phyloP scores from a whole-genome alignment of 2,797 vertebrate species.

The Lateolabrax maculatus region DNA sequence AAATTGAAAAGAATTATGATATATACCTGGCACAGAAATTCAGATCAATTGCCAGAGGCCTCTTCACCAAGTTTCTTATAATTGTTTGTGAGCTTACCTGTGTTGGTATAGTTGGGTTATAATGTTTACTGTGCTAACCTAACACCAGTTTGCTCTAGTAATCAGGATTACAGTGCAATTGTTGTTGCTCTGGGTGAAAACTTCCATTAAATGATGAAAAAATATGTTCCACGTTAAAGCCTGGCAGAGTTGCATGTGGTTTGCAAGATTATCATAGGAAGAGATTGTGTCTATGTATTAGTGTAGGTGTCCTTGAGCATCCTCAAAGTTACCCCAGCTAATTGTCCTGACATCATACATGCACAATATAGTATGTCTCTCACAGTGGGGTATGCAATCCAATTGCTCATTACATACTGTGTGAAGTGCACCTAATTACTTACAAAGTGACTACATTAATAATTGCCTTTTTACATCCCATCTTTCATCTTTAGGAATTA shows the following conservation, averaged over 20 bases:
- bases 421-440: not conserved
- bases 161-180: not conserved
- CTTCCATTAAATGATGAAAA: not conserved
- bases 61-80: not conserved
- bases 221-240: not conserved
- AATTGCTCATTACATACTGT: constrained; percentile 12
- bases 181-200: not conserved
- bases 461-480: not conserved
- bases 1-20: not conserved
- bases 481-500: not conserved
- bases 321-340: not conserved
- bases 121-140: not conserved
- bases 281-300: not conserved
- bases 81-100: not conserved
- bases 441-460: not conserved
- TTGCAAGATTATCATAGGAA: not conserved
- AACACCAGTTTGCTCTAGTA: not conserved
- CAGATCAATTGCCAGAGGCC: not conserved
- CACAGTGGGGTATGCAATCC: not conserved
- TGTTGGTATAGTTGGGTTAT: not conserved
- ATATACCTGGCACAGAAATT: not conserved
- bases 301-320: constrained; percentile 3
- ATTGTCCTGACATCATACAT: not conserved
- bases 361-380: not conserved
- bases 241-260: not conserved